Evolutionary conservation across 1,140 invertebrate species (phyloP).

Genomic region (Zaprionus africanus): DNA sequence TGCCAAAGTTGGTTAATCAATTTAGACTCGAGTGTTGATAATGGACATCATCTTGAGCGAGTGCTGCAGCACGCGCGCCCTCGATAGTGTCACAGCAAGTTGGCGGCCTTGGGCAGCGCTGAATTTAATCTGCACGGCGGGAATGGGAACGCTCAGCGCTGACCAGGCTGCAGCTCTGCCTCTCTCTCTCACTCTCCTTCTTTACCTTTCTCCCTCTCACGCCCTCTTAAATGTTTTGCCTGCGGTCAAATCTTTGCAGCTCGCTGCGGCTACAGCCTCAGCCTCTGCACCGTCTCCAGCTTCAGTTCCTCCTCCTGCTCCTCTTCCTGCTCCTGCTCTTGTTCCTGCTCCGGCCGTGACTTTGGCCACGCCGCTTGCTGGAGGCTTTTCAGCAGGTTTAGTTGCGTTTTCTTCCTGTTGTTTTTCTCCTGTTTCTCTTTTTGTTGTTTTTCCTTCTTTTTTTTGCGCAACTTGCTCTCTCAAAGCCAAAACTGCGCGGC

Average conservation of each 20-base stretch:
- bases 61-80: not conserved
- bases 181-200: conserved; percentile 13
- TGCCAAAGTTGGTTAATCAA: conserved; percentile 51
- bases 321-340: conserved; percentile 13
- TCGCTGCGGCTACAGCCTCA: conserved; percentile 16
- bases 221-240: conserved; percentile 75
- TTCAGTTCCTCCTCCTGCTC: conserved; percentile 9
- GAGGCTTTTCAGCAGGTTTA: conserved; percentile 51
- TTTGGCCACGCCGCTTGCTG: conserved; percentile 24
- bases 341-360: conserved; percentile 30
- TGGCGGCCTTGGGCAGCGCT: not conserved
- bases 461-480: conserved; percentile 33
- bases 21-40: conserved; percentile 50
- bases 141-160: not conserved
- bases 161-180: not conserved
- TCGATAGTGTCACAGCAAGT: not conserved
- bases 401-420: conserved; percentile 2
- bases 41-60: conserved; percentile 37
- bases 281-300: conserved; percentile 7
- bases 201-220: not conserved
- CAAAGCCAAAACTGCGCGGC: conserved; percentile 78
- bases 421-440: conserved; percentile 2
- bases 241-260: conserved; percentile 66
- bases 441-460: not conserved
- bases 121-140: conserved; percentile 34